These are phyloP conservation scores for Sebastes taczanowskii DNA, from an alignment of 2,797 vertebrate genomes.

Conservation along the genomic window DNA sequence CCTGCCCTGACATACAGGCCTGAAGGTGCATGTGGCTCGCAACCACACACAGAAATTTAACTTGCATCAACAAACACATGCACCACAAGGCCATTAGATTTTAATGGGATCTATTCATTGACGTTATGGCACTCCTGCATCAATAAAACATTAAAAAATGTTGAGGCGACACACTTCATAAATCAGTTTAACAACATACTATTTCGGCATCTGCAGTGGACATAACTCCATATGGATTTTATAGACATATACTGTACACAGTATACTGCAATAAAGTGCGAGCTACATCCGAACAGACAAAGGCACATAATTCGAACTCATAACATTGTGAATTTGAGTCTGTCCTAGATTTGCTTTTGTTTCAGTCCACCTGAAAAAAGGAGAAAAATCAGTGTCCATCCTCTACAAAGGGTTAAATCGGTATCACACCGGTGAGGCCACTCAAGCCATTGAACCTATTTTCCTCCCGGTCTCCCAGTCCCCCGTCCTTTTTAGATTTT, in stretches of 20 bases:
- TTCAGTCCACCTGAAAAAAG: background rate
- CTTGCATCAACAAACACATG: slow-evolving; percentile 58
- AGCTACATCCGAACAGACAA: slow-evolving; percentile 46
- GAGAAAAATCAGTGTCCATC: slow-evolving; percentile 34
- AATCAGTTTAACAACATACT: slow-evolving; percentile 71
- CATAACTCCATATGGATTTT: slow-evolving; percentile 68
- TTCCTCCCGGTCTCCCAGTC: slow-evolving; percentile 51
- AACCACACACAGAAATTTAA: slow-evolving; percentile 36
- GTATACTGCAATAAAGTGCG: slow-evolving; percentile 41
- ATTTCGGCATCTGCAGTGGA: slow-evolving; percentile 54
- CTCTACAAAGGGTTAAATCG: slow-evolving; percentile 49
- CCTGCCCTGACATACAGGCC: slow-evolving; percentile 62
- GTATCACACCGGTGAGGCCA: slow-evolving; percentile 62
- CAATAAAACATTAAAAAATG: slow-evolving; percentile 71
- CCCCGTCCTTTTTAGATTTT: slow-evolving; percentile 75
- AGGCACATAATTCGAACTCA: slow-evolving; percentile 29
- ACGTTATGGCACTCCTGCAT: slow-evolving; percentile 52
- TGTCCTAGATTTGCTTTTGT: slow-evolving; percentile 11
- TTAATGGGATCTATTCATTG: slow-evolving; percentile 69
- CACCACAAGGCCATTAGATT: slow-evolving; percentile 50
- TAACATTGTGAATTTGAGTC: slow-evolving; percentile 17
- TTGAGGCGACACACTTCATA: slow-evolving; percentile 61
- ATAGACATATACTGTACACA: slow-evolving; percentile 63
- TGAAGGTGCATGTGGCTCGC: slow-evolving; percentile 34
- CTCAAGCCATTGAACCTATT: slow-evolving; percentile 62